A percentile compares a stretch with the other conserved stretches of the same genome.
Conservation (phyloP, 2,888 invertebrate genomes). For the Lasioglossum malachurum region DNA sequence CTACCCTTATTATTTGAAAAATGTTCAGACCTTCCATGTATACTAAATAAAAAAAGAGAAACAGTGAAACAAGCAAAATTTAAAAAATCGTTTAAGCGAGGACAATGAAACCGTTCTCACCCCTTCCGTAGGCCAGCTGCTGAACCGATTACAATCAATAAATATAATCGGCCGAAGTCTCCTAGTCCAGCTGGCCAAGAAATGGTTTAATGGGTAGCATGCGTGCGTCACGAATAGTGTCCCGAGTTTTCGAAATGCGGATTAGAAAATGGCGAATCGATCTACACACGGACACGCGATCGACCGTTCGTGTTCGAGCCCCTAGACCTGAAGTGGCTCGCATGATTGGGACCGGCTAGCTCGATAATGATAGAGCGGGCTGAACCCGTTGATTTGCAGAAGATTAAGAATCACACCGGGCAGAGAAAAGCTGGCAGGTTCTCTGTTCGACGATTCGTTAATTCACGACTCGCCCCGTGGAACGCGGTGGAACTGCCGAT, state of each 20-base stretch:
- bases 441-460: slow-evolving; percentile 65
- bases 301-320: neutral
- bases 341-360: slow-evolving; percentile 64
- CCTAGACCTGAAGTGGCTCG: slow-evolving; percentile 15
- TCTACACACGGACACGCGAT: slow-evolving; percentile 25
- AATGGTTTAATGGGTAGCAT: slow-evolving; percentile 18
- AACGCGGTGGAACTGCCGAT: slow-evolving; percentile 29
- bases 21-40: neutral
- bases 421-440: slow-evolving; percentile 49
- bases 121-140: slow-evolving; percentile 5
- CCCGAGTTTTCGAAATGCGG: slow-evolving; percentile 18
- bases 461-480: slow-evolving; percentile 54
- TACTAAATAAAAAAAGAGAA: neutral
- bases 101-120: slow-evolving; percentile 5
- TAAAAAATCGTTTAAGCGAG: neutral
- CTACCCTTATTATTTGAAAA: neutral
- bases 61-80: neutral
- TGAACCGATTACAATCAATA: slow-evolving; percentile 20
- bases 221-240: slow-evolving; percentile 62
- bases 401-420: slow-evolving; percentile 70
- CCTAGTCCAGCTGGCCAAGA: slow-evolving; percentile 29
- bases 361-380: slow-evolving; percentile 73
- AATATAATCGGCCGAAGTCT: slow-evolving; percentile 12
- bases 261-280: slow-evolving; percentile 35
- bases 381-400: slow-evolving; percentile 66